These are phyloP conservation scores for Ophion ventricosus DNA, from an alignment of 2,888 invertebrate genomes.

Conservation along the genomic window DNA sequence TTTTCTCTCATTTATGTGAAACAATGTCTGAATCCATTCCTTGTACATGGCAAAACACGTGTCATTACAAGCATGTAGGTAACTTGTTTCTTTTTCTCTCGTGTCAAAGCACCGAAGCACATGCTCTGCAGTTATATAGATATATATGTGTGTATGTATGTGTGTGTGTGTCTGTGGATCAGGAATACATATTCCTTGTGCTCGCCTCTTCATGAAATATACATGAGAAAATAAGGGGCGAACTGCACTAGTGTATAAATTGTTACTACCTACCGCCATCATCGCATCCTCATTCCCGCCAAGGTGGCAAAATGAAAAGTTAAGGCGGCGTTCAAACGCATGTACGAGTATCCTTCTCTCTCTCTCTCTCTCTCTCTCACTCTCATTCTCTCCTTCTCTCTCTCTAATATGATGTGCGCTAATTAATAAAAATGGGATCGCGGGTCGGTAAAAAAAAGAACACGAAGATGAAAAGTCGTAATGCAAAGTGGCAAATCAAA, in stretches of 20 bases:
- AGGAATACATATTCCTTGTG: constrained; percentile 62
- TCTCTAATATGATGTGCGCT: too few relatives aligned
- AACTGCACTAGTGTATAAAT: constrained; percentile 53
- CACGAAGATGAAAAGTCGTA: too few relatives aligned
- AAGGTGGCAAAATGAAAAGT: constrained; percentile 72
- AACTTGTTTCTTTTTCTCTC: constrained; percentile 58
- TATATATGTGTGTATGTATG: constrained; percentile 33
- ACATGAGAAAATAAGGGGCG: constrained; percentile 68
- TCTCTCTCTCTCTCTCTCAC: neutral
- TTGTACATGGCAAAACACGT: constrained; percentile 49
- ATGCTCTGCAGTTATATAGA: constrained; percentile 65
- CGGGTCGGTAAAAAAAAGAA: too few relatives aligned
- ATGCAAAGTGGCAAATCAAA: too few relatives aligned
- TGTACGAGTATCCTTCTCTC: constrained; percentile 15
- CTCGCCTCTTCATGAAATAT: constrained; percentile 71
- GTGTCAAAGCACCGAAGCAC: constrained; percentile 49
- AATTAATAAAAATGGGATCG: too few relatives aligned
- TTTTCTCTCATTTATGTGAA: constrained; percentile 4
- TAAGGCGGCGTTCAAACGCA: constrained; percentile 63
- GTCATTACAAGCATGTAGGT: constrained; percentile 40
- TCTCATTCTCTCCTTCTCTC: neutral
- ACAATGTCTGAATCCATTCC: constrained; percentile 32
- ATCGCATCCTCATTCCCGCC: constrained; percentile 50
- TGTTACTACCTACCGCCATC: constrained; percentile 35
- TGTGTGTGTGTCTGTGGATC: too few relatives aligned